Conservation (phyloP, 2,797 vertebrate genomes). For the Mycteria americana region DNA sequence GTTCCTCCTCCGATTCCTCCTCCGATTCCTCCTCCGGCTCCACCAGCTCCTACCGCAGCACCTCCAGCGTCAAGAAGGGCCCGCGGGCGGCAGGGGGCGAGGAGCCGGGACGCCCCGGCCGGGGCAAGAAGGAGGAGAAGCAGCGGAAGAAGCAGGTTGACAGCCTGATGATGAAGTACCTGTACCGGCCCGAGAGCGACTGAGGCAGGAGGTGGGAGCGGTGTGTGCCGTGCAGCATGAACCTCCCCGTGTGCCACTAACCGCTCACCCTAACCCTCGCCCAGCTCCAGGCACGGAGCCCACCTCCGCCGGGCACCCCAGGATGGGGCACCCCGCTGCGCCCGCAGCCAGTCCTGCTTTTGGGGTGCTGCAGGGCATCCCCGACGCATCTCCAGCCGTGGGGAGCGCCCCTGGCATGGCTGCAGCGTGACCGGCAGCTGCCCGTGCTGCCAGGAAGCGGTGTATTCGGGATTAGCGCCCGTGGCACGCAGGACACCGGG, state of each 20-base stretch:
- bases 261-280: neutral
- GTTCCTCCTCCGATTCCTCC: constrained; percentile 76
- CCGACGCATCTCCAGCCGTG: accelerated
- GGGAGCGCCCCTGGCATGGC: neutral
- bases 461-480: neutral
- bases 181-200: constrained; percentile 94
- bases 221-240: constrained; percentile 70
- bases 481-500: neutral
- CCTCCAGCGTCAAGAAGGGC: constrained; percentile 88
- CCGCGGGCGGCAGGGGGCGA: constrained; percentile 62
- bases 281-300: neutral
- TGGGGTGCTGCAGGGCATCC: neutral
- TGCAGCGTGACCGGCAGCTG: neutral
- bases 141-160: constrained; percentile 91
- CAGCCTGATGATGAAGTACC: constrained; percentile 96
- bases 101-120: neutral
- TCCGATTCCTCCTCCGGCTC: constrained; percentile 85
- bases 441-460: neutral
- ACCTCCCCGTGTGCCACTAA: constrained; percentile 81
- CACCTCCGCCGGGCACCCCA: neutral
- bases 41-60: constrained; percentile 87
- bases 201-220: constrained; percentile 87
- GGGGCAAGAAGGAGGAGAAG: constrained; percentile 85
- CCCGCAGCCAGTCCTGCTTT: neutral
- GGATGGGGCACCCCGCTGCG: neutral